These are phyloP conservation scores for Eudyptes chrysolophus DNA, from an alignment of 2,113 vertebrate genomes.

Conservation along the genomic window DNA sequence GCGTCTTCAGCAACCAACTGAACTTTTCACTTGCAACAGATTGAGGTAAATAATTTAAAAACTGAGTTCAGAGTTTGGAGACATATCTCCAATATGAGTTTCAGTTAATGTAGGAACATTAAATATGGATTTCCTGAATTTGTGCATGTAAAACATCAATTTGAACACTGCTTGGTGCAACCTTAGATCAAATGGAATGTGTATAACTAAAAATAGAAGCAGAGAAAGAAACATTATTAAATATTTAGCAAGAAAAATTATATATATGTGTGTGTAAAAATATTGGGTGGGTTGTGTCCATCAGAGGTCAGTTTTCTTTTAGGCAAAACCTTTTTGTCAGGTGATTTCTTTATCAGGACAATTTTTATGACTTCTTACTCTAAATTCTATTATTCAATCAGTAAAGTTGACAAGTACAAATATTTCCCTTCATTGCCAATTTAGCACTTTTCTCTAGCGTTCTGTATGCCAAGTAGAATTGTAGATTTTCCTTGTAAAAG, in stretches of 20 bases:
- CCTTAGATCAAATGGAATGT: not conserved
- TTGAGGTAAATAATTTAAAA: not conserved
- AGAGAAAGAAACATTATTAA: not conserved
- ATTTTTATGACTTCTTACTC: slow-evolving; percentile 21
- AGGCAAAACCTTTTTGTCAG: not conserved
- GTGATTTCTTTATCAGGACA: not conserved
- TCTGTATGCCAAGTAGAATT: not conserved
- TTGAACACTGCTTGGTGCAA: not conserved
- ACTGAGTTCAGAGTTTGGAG: not conserved
- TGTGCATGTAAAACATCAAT: not conserved
- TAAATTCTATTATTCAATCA: slow-evolving; percentile 23
- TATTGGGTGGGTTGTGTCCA: not conserved
- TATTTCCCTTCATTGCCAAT: not conserved
- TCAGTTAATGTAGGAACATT: not conserved
- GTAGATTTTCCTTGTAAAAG: not conserved
- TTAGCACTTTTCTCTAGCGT: not conserved
- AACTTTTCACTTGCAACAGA: not conserved
- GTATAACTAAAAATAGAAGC: not conserved
- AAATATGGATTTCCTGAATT: not conserved
- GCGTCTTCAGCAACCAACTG: not conserved
- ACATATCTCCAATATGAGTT: not conserved
- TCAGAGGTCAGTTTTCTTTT: not conserved
- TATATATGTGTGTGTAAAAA: not conserved
- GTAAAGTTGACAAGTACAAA: slow-evolving; percentile 18
- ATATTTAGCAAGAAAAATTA: not conserved